Evolutionary conservation across 2,888 invertebrate genomes (phyloP), one percentile per base, ranked within the genome.

Genomic region (Hydraecia micacea): DNA sequence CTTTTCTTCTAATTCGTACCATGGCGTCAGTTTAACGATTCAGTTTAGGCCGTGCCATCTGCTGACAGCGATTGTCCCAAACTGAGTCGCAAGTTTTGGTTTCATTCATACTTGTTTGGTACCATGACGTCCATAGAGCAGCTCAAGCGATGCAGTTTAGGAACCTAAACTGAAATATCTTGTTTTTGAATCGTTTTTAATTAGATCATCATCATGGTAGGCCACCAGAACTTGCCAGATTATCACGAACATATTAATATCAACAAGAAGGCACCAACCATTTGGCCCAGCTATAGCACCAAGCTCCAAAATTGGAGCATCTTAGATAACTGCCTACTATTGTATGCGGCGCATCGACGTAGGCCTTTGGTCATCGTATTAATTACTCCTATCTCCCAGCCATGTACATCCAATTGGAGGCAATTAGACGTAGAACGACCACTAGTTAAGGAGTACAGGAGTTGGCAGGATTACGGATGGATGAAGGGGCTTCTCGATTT

Each of bases 371-470:
- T 70, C 86, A 88, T 85, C 90, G 86, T 93, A 92, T 93, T 93
- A 93, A 93, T 93, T 92, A 93, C 91, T 89, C 90, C 80, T 91
- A 94, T 95, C 93, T 91, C 85, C 55, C 82, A 85, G 80, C 89
- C 91, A 90, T 91, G 92, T 91, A 86, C 79, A 89, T 87, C 89
- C 93, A 94, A 94, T 94, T 94, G 92, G 87, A 89, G 86, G 81
- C 93, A 94, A 94, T 94, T 94, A 94, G 90, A 88, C 83, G 83
- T 77, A 89, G 67, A 81, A 83, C 79, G 73, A 81, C 75, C 70
- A 73, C 71, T 32, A 36, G 77, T 87, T 79, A 74, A 81, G 87
- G 84, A 85, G 83, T 25, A 73, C 71, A 71, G 66, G 52, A 78
- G 72, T 62, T 73, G 42, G 46, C 66, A 66, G 85, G 81, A 71